Conservation (phyloP, 2,888 invertebrate species). For the Catocala nupta region DNA sequence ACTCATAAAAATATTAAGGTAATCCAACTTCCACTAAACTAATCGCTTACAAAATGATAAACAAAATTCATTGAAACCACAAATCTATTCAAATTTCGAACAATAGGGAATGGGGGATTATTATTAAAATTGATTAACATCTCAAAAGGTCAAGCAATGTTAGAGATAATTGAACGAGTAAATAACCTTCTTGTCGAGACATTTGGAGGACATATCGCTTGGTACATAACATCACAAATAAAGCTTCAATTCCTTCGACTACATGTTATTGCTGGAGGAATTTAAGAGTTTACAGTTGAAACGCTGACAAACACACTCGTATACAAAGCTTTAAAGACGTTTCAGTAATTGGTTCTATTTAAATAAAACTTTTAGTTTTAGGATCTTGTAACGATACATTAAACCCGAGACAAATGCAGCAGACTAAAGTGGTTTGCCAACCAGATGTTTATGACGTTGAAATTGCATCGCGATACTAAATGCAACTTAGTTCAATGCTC, state of each 20-base stretch:
- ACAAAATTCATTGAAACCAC: constrained; percentile 22
- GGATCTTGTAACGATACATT: no score
- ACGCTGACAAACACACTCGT: no score
- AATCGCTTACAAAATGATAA: constrained; percentile 10
- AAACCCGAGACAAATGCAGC: no score
- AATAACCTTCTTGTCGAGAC: neutral
- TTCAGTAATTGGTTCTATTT: no score
- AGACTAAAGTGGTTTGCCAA: no score
- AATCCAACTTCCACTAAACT: constrained; percentile 1
- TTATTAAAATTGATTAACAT: constrained; percentile 12
- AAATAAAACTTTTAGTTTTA: no score
- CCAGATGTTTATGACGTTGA: no score
- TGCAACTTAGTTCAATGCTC: no score
- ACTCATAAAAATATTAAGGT: neutral
- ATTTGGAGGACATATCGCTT: neutral
- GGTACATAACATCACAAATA: neutral
- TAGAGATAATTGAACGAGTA: constrained; percentile 1
- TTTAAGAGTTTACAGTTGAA: no score
- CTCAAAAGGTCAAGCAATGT: constrained; percentile 7
- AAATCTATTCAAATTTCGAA: constrained; percentile 17
- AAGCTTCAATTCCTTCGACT: neutral
- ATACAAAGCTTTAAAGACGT: no score
- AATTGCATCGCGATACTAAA: no score
- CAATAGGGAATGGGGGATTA: constrained; percentile 15
- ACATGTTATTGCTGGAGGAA: no score